Conservation (phyloP, 2,113 vertebrate species). For the Seriola rivoliana region DNA sequence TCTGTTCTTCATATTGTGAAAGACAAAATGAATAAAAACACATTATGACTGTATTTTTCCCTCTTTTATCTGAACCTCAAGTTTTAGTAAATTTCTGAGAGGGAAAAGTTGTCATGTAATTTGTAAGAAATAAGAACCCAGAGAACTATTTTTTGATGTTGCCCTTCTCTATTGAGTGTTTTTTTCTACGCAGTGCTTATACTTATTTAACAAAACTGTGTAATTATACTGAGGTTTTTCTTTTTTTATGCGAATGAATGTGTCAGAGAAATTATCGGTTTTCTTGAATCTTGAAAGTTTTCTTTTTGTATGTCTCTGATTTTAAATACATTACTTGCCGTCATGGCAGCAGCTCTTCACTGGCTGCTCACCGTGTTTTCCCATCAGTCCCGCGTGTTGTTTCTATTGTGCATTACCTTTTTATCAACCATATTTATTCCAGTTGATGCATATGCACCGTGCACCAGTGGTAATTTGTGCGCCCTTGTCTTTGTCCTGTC, state of each 20-base stretch:
- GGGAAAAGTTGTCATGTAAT: background rate
- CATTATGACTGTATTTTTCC: background rate
- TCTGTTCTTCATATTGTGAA: background rate
- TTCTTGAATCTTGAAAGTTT: background rate
- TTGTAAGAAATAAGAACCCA: background rate
- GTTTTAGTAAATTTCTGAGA: too few species aligned
- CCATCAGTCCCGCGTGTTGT: background rate
- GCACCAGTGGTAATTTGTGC: background rate
- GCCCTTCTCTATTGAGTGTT: too few species aligned
- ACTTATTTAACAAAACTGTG: too few species aligned
- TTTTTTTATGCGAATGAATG: too few species aligned
- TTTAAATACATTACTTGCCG: background rate
- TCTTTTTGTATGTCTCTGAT: background rate
- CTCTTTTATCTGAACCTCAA: too few species aligned
- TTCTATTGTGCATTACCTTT: background rate
- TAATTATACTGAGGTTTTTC: too few species aligned
- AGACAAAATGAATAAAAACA: background rate
- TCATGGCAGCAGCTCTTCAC: background rate
- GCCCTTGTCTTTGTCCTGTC: constrained; percentile 19
- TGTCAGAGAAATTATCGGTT: too few species aligned
- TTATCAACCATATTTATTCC: too few species aligned
- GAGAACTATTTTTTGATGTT: too few species aligned
- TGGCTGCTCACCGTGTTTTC: background rate
- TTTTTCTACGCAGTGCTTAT: too few species aligned
- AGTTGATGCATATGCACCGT: background rate